These are phyloP conservation scores for Rachycentron canadum DNA, from an alignment of 2,797 vertebrate species.

Conservation along the genomic window DNA sequence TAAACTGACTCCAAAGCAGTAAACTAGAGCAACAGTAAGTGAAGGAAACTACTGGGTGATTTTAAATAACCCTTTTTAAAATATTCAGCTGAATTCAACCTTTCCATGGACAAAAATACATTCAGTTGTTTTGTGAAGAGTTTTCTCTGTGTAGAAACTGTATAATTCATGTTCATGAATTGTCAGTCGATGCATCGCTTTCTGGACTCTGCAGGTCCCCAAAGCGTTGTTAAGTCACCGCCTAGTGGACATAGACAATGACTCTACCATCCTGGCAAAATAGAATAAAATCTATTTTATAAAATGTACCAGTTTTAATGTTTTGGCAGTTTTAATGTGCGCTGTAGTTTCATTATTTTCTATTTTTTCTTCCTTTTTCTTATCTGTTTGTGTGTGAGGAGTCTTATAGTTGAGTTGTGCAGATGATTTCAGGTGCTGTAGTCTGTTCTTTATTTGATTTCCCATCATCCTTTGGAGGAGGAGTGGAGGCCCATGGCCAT, in stretches of 20 bases:
- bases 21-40: background rate
- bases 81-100: background rate
- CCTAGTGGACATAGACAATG: constrained; percentile 3
- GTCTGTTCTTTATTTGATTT: constrained; percentile 34
- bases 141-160: background rate
- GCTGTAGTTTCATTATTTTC: background rate
- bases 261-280: background rate
- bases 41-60: background rate
- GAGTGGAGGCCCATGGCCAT: constrained; percentile 30
- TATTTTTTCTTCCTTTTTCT: too few relatives aligned
- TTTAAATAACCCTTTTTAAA: background rate
- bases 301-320: background rate
- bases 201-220: background rate
- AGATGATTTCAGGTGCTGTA: constrained; percentile 44
- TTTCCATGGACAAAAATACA: background rate
- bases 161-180: background rate
- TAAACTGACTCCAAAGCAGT: background rate
- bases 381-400: background rate
- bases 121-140: background rate
- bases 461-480: constrained; percentile 33
- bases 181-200: constrained; percentile 29
- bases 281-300: background rate
- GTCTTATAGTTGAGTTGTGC: constrained; percentile 43
- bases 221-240: background rate
- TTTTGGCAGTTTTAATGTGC: background rate